Conservation (phyloP, 2,888 invertebrate species). For the Xanthostigma xanthostigma region DNA sequence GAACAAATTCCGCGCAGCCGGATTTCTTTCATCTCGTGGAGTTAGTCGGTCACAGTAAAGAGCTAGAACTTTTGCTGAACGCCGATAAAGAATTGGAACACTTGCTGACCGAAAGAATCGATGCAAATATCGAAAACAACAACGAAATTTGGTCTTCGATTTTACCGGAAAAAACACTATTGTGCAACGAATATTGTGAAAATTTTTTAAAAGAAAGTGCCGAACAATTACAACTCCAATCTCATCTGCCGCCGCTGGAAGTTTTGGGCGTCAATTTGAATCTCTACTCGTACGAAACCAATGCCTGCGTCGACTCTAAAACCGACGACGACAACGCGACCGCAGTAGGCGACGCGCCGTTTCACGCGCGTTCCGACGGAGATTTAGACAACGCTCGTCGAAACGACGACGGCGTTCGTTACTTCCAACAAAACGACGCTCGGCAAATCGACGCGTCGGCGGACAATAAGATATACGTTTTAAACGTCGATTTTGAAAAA, state of each 20-base stretch:
- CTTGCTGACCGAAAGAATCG: neutral
- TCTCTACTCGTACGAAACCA: conserved; percentile 15
- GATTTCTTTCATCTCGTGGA: no score
- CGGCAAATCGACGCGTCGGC: neutral
- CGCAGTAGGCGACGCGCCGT: no score
- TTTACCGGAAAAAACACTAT: conserved; percentile 4
- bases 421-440: no score
- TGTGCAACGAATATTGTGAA: conserved; percentile 5
- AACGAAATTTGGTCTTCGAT: neutral
- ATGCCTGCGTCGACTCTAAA: neutral
- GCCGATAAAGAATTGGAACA: conserved; percentile 3
- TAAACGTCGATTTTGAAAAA: neutral
- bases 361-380: no score
- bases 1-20: no score
- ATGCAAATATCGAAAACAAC: neutral
- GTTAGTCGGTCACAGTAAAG: no score
- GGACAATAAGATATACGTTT: neutral
- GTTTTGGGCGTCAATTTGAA: conserved; percentile 22
- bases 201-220: conserved; percentile 6
- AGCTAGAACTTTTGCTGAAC: neutral
- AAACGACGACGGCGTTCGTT: no score
- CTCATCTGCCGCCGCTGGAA: neutral
- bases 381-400: no score
- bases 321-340: no score
- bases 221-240: conserved; percentile 4